Base-by-base conservation (phyloP, 1,140 invertebrate species). In the Zaprionus vittiger region DNA sequence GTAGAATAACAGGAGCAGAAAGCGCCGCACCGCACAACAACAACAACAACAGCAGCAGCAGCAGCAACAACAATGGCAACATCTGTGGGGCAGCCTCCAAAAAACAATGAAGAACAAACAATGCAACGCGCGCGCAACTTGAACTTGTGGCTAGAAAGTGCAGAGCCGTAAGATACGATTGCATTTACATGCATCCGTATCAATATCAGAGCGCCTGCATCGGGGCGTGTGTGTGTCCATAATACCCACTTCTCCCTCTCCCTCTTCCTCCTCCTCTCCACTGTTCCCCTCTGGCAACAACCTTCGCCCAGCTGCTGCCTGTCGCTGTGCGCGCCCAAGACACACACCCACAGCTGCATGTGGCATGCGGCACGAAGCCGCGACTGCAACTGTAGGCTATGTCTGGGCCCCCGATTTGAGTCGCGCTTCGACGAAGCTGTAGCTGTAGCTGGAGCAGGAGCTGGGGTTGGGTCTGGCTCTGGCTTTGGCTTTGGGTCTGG, bases 1-100 rank as follows among this genome's bases (percentile, higher is more conserved):
- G 91, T 87, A 87, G 85, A 92, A 84, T 86, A 91, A 90, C 90
- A 86, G 80, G 86, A 90, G 84, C 89, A 91, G 83, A 81, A 91
- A 86, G 78, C 81, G 79, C 76, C 85, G 84, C 85, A 81, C 81
- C 49, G 78, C 81, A 64, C 37, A 15, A 54, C 59, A 59, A 49
- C 44, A 61, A 49, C 69, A 59, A 26, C 69, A 57, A 17, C 67
- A 59, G 24, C 61, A 55, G 56, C 69, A 72, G 37, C 69, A 73
- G 59, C 65, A 62, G 24, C 60, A 41, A 61, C 38, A 71, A 63
- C 31, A 64, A 49, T 31, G 56, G 26, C 79, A 74, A 49, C 76
- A 44, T 37, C 57, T 54, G 31, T 34, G 37, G 34, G 34, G 57
- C 62, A 65, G 71, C 64, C 72, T 62, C 66, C 80, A 47, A 73